Evolutionary conservation across 1,140 invertebrate genomes (phyloP), one percentile per base, ranked within the genome.

Genomic region (Lasaia peninsularis): DNA sequence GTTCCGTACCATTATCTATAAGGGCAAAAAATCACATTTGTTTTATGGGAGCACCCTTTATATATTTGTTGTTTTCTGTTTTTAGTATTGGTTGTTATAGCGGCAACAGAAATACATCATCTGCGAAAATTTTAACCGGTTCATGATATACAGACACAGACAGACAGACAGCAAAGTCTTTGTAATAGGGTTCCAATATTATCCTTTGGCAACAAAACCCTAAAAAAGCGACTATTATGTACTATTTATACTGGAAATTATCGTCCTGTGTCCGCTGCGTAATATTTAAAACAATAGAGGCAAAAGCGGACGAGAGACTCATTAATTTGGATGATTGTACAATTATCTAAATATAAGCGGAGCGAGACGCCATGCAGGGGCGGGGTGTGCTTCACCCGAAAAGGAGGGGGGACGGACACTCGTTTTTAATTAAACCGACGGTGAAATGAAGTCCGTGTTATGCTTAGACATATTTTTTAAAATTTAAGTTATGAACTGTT

Each of bases 311-410:
- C 82, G 78, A 81, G 75, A 85, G 71, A 78, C 83, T 88, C 86
- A 86, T 88, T 88, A 88, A 88, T 86, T 88, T 86, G 86, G 83
- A 86, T 88, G 85, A 88, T 88, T 88, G 83, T 88, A 88, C 85
- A 88, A 88, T 88, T 88, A 88, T 88, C 85, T 88, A 88, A 88
- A 88, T 86, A 86, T 88, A 88, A 88, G 83, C 85, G 80, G 71
- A 82, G 80, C 78, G 80, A 85, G 81, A 82, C 81, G 75, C 75
- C 78, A 80, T 77, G 75, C 73, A 75, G 77, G 74, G 71, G 61
- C 59, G 69, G 80, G 79, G 85, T 78, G 82, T 65, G 73, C 71
- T 72, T 75, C 80, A 78, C 85, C 80, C 82, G 77, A 83, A 81
- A 84, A 81, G 74, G 69, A 68, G 77, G 81, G 77, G 80, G 81